Conservation (phyloP, 2,797 vertebrate genomes). For the Microtus agrestis region DNA sequence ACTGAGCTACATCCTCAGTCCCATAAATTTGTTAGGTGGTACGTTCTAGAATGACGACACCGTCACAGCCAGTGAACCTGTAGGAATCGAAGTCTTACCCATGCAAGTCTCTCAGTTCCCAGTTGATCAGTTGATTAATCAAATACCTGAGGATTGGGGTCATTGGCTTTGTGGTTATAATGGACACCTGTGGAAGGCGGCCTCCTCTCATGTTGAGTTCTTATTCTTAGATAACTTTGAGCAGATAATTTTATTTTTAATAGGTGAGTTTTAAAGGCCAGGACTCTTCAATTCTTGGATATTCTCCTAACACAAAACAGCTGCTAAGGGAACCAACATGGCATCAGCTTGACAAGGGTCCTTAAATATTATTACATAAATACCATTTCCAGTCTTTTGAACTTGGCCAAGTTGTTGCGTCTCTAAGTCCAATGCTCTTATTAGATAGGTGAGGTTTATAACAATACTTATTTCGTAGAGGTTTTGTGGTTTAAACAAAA, state of each 20-base stretch:
- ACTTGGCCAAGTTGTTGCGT: not conserved
- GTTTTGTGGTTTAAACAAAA: not conserved
- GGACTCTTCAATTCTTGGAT: not conserved
- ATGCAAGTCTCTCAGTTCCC: not conserved
- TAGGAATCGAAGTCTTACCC: not conserved
- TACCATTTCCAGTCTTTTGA: not conserved
- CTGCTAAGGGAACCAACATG: not conserved
- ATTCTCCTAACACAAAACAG: not conserved
- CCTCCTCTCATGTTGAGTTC: not conserved
- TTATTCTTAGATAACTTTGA: not conserved
- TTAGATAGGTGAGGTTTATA: not conserved
- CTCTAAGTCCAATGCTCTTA: conserved; percentile 5
- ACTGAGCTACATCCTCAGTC: not conserved
- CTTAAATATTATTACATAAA: not conserved
- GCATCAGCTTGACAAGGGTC: not conserved
- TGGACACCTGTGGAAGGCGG: not conserved
- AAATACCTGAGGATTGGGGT: not conserved
- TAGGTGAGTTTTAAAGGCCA: not conserved
- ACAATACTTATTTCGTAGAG: not conserved
- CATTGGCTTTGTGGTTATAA: not conserved
- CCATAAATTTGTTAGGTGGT: not conserved
- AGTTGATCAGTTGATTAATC: not conserved
- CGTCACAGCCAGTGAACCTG: not conserved
- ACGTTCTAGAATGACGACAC: not conserved
- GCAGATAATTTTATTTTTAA: not conserved